Conservation (phyloP, 2,888 invertebrate species). For the Augochlorella aurata region DNA sequence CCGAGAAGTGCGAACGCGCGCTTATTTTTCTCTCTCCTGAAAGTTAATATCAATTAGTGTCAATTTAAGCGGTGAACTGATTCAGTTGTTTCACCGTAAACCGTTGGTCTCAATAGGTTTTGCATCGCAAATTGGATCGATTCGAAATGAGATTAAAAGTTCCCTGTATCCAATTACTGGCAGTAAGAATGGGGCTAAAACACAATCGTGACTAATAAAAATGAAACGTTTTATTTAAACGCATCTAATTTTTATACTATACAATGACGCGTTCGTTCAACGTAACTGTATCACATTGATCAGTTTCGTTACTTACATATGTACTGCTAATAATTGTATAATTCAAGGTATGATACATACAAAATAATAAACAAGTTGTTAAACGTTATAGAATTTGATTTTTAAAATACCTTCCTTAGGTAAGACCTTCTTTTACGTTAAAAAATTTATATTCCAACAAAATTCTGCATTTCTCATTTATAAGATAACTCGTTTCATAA, state of each 20-base stretch:
- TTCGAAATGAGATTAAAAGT: constrained; percentile 35
- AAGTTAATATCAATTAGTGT: constrained; percentile 8
- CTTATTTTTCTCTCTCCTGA: not conserved
- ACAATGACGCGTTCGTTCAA: not conserved
- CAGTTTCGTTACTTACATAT: not conserved
- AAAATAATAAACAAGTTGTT: not conserved
- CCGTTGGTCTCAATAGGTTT: constrained; percentile 10
- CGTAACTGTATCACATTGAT: not conserved
- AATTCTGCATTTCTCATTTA: too few relatives aligned
- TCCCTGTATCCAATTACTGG: constrained; percentile 36
- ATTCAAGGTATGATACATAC: not conserved
- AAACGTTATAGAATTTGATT: not conserved
- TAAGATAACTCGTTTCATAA: not conserved
- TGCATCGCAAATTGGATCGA: constrained; percentile 35
- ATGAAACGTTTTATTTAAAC: not conserved
- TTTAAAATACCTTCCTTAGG: too few relatives aligned
- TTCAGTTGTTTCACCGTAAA: not conserved
- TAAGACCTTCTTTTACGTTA: too few relatives aligned
- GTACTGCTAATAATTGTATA: not conserved
- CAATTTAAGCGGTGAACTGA: not conserved
- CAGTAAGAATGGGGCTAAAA: constrained; percentile 32
- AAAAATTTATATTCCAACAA: too few relatives aligned
- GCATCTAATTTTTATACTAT: not conserved
- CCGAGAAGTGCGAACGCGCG: not conserved
- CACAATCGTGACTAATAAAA: not conserved